These are phyloP conservation scores for Wiebesia pumilae DNA, from an alignment of 1,140 invertebrate species.

Conservation along the genomic window DNA sequence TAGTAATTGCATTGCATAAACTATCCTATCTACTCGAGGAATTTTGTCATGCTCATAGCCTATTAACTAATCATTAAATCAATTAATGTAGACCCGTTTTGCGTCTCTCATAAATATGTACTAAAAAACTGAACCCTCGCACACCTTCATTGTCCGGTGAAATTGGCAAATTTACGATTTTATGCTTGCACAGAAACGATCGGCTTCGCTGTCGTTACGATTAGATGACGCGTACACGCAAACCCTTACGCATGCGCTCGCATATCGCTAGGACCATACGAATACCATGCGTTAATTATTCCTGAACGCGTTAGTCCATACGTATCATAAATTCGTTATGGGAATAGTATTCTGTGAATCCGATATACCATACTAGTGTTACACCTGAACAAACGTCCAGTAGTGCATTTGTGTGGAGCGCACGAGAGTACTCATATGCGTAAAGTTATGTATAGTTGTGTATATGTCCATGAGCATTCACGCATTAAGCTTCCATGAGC, in stretches of 20 bases:
- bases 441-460: slow-evolving; percentile 3
- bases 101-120: not conserved
- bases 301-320: not conserved
- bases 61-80: slow-evolving; percentile 21
- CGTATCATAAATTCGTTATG: slow-evolving; percentile 28
- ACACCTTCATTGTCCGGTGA: not conserved
- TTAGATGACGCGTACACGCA: not conserved
- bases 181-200: not conserved
- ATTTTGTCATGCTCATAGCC: not conserved
- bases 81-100: not conserved
- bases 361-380: not conserved
- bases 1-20: not conserved
- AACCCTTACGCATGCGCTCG: not conserved
- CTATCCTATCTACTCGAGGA: not conserved
- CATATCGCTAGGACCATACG: not conserved
- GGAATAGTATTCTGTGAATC: not conserved
- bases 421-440: not conserved
- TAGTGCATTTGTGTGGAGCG: not conserved
- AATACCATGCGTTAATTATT: slow-evolving; percentile 27
- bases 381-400: not conserved
- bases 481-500: slow-evolving; percentile 55
- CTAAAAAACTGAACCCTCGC: not conserved
- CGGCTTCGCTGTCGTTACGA: slow-evolving; percentile 7
- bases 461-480: not conserved
- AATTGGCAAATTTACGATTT: slow-evolving; percentile 1